Percentiles rank a stretch among this genome's conserved stretches.
phyloP scores from a whole-genome alignment of 2,113 vertebrate genomes.

The Salvelinus alpinus region DNA sequence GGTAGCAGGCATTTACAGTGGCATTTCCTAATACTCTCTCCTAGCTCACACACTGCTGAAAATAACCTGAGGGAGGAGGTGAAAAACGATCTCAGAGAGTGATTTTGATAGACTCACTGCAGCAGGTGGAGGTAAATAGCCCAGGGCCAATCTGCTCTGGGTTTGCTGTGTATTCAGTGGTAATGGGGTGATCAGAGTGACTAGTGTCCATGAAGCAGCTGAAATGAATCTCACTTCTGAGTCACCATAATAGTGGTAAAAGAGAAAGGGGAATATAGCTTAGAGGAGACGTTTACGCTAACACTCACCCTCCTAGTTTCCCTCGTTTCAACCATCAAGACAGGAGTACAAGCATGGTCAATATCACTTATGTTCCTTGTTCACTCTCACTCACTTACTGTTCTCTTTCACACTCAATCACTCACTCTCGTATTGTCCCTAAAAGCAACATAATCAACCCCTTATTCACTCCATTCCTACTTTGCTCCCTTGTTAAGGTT shows the following conservation, averaged over 20 bases:
- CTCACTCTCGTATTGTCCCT: background rate
- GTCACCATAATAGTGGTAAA: background rate
- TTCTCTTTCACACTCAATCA: slow-evolving; percentile 6
- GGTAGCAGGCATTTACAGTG: slow-evolving; percentile 30
- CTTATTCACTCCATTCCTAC: slow-evolving; percentile 5
- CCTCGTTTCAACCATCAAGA: slow-evolving; percentile 5
- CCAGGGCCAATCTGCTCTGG: background rate
- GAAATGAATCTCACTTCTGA: background rate
- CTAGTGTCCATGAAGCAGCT: background rate
- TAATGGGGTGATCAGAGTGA: background rate
- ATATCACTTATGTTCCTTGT: background rate
- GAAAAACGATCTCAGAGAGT: background rate
- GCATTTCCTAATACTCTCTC: background rate
- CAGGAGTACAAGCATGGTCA: background rate
- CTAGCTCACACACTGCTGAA: background rate
- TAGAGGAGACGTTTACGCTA: background rate
- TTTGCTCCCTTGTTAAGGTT: slow-evolving; percentile 7
- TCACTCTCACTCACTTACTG: background rate
- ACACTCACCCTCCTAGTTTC: background rate
- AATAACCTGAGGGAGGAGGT: slow-evolving; percentile 5
- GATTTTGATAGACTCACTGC: slow-evolving; percentile 3
- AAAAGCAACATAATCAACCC: slow-evolving; percentile 1
- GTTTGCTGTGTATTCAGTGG: background rate
- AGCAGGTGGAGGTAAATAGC: slow-evolving; percentile 14
- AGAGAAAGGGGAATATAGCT: background rate